A percentile compares a stretch with the other conserved stretches of the same genome.
Evolutionary conservation across 2,888 invertebrate genomes (phyloP).

Genomic region (Phorcus lineatus): DNA sequence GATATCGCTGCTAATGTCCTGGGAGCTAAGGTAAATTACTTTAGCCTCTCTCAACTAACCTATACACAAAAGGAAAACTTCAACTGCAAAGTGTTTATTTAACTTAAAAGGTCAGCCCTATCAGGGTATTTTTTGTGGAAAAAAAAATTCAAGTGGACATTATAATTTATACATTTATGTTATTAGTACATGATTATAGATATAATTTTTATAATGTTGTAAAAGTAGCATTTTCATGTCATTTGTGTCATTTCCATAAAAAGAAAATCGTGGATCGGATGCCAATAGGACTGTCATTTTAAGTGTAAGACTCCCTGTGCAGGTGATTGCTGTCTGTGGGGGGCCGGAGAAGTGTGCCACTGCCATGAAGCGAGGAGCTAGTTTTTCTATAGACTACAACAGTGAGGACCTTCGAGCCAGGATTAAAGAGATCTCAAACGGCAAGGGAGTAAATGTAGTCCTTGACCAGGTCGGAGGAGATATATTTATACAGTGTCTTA

Average conservation of each 20-base stretch:
- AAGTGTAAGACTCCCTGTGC: too few species aligned
- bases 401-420: constrained; percentile 73
- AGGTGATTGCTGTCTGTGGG: constrained; percentile 84
- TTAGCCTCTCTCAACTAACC: not conserved
- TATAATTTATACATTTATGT: too few species aligned
- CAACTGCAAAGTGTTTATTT: too few species aligned
- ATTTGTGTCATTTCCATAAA: too few species aligned
- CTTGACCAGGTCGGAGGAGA: constrained; percentile 82
- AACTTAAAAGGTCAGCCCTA: too few species aligned
- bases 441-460: constrained; percentile 81
- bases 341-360: constrained; percentile 80
- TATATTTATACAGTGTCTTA: constrained; percentile 79
- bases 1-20: constrained; percentile 84
- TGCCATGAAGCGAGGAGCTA: constrained; percentile 81
- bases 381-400: constrained; percentile 80
- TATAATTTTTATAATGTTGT: too few species aligned
- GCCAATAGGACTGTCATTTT: too few species aligned
- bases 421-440: constrained; percentile 79
- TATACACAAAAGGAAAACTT: not conserved
- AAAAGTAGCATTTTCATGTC: too few species aligned
- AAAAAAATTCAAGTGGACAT: too few species aligned
- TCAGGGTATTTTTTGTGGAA: too few species aligned
- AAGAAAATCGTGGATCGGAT: too few species aligned
- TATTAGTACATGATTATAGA: too few species aligned
- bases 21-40: constrained; percentile 79